Evolutionary conservation across 2,797 vertebrate species (phyloP).

Genomic region (Chromobotia macracanthus): DNA sequence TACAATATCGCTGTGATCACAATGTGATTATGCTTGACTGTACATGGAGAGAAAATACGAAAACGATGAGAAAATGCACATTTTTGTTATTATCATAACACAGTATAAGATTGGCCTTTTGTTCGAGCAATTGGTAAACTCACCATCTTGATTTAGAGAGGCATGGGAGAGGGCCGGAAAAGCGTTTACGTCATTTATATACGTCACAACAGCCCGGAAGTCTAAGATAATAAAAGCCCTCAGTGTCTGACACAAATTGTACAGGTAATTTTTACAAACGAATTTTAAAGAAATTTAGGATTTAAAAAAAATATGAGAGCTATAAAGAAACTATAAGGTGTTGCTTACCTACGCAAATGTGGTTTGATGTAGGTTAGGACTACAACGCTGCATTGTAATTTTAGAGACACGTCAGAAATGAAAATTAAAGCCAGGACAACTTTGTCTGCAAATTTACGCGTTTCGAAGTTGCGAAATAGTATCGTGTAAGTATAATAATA

Average conservation of each 20-base stretch:
- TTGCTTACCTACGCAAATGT: too few species aligned
- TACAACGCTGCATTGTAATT: neutral
- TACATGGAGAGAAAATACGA: neutral
- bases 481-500: neutral
- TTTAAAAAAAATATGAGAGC: too few species aligned
- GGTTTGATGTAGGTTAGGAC: too few species aligned
- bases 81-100: too few species aligned
- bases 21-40: neutral
- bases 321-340: too few species aligned
- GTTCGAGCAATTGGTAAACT: conserved; percentile 38
- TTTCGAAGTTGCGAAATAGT: neutral
- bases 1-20: neutral
- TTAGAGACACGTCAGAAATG: neutral
- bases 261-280: too few species aligned
- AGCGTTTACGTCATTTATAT: conserved; percentile 31
- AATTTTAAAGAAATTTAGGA: too few species aligned
- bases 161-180: conserved; percentile 57
- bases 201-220: neutral
- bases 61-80: neutral
- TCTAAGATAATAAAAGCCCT: conserved; percentile 32
- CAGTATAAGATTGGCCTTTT: neutral
- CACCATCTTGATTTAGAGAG: conserved; percentile 61
- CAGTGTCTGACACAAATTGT: too few species aligned
- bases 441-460: neutral
- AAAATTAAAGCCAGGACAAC: neutral